A percentile compares a stretch with the other conserved stretches of the same genome.
phyloP scores from a whole-genome alignment of 2,113 vertebrate genomes.

The Hippopotamus amphibius region DNA sequence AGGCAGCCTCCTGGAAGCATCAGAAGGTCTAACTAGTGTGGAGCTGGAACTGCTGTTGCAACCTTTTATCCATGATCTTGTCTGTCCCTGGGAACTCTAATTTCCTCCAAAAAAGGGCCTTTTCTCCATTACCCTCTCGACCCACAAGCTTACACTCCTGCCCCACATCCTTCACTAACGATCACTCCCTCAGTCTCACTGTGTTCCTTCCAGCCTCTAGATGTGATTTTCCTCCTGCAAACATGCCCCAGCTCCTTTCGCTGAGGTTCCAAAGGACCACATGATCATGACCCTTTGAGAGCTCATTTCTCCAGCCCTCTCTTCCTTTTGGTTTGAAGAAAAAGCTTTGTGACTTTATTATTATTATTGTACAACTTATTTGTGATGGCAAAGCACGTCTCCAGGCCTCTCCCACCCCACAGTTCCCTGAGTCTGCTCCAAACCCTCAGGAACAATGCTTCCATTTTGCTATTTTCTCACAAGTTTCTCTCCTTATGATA shows the following conservation, averaged over 20 bases:
- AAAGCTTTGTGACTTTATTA: not conserved
- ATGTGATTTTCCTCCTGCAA: not conserved
- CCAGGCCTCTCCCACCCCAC: slow-evolving; percentile 37
- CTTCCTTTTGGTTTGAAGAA: not conserved
- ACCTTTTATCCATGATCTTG: not conserved
- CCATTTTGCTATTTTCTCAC: slow-evolving; percentile 82
- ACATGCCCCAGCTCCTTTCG: not conserved
- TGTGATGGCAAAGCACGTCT: slow-evolving; percentile 65
- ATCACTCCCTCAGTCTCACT: not conserved
- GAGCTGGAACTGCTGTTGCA: not conserved
- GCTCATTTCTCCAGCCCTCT: not conserved
- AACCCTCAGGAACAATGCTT: slow-evolving; percentile 83
- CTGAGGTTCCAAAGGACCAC: not conserved
- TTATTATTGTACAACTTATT: slow-evolving; percentile 33
- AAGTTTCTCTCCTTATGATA: slow-evolving; percentile 83
- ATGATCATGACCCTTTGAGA: not conserved
- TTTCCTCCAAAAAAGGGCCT: not conserved
- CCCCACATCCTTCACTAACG: not conserved
- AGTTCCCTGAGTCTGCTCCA: slow-evolving; percentile 58
- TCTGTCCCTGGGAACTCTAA: not conserved
- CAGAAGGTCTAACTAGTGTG: not conserved
- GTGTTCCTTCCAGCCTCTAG: not conserved
- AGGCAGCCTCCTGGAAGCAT: not conserved
- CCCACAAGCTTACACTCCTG: not conserved
- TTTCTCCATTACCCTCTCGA: not conserved